These are phyloP conservation scores for Gorsachius goisagi DNA, from an alignment of 2,113 vertebrate species.

Conservation along the genomic window DNA sequence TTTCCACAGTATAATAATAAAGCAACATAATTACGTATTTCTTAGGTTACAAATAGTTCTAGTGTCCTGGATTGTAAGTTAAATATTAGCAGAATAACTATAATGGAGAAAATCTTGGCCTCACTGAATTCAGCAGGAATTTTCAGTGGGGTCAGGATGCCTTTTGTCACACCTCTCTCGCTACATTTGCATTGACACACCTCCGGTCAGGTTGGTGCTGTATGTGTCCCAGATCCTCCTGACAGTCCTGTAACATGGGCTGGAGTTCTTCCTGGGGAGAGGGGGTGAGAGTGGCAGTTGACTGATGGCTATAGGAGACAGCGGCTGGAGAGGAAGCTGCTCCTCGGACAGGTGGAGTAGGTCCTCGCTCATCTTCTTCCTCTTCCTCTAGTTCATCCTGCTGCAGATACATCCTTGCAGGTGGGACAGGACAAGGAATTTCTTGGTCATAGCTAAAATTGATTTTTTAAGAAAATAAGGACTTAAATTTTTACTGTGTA, in stretches of 20 bases:
- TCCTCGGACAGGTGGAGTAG: conserved; percentile 92
- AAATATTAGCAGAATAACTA: background rate
- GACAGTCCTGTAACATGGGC: conserved; percentile 91
- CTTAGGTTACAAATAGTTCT: background rate
- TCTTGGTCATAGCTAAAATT: conserved; percentile 90
- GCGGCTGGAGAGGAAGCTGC: conserved; percentile 96
- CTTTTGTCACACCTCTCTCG: background rate
- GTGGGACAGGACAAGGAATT: conserved; percentile 89
- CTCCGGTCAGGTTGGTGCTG: conserved; percentile 86
- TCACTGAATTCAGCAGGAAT: background rate
- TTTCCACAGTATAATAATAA: background rate
- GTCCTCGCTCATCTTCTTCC: conserved; percentile 90
- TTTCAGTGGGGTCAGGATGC: background rate
- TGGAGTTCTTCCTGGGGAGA: conserved; percentile 97
- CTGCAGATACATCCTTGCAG: conserved; percentile 95
- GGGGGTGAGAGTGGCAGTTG: conserved; percentile 95
- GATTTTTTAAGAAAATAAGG: conserved; percentile 48
- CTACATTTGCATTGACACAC: conserved; percentile 68
- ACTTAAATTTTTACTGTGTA: conserved; percentile 3
- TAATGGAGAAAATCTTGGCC: background rate
- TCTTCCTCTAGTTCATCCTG: conserved; percentile 92
- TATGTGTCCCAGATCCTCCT: conserved; percentile 77
- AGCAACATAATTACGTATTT: background rate
- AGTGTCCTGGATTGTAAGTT: background rate
- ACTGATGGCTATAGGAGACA: conserved; percentile 97